Conservation (phyloP, 2,888 invertebrate genomes). For the Himalopsyche kuldschensis region DNA sequence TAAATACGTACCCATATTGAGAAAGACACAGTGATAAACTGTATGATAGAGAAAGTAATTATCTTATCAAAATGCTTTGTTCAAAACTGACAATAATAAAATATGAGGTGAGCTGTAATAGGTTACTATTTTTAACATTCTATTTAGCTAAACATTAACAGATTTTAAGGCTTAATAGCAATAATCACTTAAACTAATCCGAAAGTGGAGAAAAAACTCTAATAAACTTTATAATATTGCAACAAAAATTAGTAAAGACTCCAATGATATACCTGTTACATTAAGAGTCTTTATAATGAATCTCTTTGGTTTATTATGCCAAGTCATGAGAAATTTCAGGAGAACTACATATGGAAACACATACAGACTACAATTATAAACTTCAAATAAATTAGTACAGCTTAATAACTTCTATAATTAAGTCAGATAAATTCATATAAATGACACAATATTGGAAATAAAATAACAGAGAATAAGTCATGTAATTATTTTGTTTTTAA, state of each 20-base stretch:
- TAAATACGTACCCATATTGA: too few species aligned
- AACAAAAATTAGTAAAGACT: neutral
- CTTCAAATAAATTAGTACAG: neutral
- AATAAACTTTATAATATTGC: neutral
- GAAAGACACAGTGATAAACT: too few species aligned
- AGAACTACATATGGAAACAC: too few species aligned
- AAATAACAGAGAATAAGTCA: too few species aligned
- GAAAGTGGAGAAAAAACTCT: neutral
- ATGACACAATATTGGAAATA: neutral
- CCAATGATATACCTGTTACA: neutral
- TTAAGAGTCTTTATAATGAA: neutral
- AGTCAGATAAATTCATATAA: neutral
- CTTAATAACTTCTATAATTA: neutral
- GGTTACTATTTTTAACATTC: too few species aligned
- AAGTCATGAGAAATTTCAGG: neutral
- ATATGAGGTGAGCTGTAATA: too few species aligned
- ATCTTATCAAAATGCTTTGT: too few species aligned
- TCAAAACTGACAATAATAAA: too few species aligned
- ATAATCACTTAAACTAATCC: neutral
- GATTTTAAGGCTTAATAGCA: too few species aligned
- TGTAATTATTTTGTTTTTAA: too few species aligned
- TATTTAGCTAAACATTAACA: too few species aligned
- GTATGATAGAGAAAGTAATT: too few species aligned
- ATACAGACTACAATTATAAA: neutral
- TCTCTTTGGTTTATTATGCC: neutral